phyloP scores from a whole-genome alignment of 2,888 invertebrate genomes.

The Eupithecia abbreviata region DNA sequence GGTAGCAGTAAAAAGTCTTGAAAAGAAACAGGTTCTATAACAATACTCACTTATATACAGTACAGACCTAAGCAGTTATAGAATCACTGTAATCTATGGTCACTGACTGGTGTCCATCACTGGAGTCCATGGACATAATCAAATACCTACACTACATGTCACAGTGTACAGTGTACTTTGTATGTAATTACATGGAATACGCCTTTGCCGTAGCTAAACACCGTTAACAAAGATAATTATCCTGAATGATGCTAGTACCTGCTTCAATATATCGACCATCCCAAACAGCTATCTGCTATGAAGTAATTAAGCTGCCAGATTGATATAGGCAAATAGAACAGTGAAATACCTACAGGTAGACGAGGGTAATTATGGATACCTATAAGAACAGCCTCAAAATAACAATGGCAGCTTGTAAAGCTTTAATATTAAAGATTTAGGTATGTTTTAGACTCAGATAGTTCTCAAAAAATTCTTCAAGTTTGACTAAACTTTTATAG shows the following conservation, averaged over 20 bases:
- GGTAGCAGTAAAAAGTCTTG: too few relatives aligned
- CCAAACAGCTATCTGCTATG: constrained; percentile 4
- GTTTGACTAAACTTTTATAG: background rate
- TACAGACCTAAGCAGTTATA: too few relatives aligned
- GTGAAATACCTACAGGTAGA: background rate
- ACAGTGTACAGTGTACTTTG: background rate
- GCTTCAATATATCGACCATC: constrained; percentile 15
- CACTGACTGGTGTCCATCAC: too few relatives aligned
- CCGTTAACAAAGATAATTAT: constrained; percentile 23
- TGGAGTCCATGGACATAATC: background rate
- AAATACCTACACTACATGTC: background rate
- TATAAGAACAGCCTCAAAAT: background rate
- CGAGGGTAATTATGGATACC: background rate
- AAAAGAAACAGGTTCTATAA: too few relatives aligned
- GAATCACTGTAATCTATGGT: too few relatives aligned
- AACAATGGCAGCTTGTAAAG: background rate
- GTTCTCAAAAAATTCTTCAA: background rate
- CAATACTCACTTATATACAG: too few relatives aligned
- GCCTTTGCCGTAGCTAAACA: background rate
- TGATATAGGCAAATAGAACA: constrained; percentile 3
- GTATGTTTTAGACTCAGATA: background rate
- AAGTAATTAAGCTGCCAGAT: constrained; percentile 29
- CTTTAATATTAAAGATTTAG: background rate
- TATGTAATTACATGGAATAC: background rate
- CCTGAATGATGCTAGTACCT: constrained; percentile 3